Base-by-base conservation (phyloP, 2,113 vertebrate species). In the Potamarius usumacintae region DNA sequence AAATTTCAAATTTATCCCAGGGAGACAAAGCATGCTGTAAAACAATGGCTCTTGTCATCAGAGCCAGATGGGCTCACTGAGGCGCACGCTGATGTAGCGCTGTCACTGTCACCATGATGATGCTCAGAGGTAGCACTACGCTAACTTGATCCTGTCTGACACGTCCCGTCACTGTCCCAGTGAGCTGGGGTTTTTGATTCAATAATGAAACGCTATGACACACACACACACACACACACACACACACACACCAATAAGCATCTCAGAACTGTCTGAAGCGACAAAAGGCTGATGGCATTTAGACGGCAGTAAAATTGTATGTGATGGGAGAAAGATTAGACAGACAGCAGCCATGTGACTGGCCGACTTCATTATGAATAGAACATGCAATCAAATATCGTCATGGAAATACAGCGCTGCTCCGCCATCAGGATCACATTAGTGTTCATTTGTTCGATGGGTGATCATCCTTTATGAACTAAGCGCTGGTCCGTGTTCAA, bases 51-150 rank as follows among this genome's bases (percentile, higher is more conserved):
- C 55, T 69, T 76, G 69, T 82, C 67, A 63, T 74, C 67, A 52
- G 14, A 57, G 60, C 82, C 84, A 84, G 87, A 88, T 42, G 53
- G 76, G 82, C 69, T 72, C 60, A 74, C 84, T 76, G 82, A 80
- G 79, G 42, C 83, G 69, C 85, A 88, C 65, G n/a, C 50, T 90
- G 83, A 88, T 88, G 82, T 42, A 88, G 74, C 27, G 25, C 77
- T 77, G 83, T 90, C 89, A 90, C 62, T n/a, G 88, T 86, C 67
- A 50, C 65, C 76, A 86, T 86, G 76, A 52, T 30, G 76, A 88
- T 82, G 25, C 58, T 50, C 5, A 34, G 34, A 88, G 80, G 77
- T 85, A 86, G 67, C 10, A 12, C 76, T 60, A 84, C 15, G 79
- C 81, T 86, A 81, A 88, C 34, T 57, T 74, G 57, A 87, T 84